Evolutionary conservation across 2,113 vertebrate genomes (phyloP).

Genomic region (Ctenodactylus gundi): DNA sequence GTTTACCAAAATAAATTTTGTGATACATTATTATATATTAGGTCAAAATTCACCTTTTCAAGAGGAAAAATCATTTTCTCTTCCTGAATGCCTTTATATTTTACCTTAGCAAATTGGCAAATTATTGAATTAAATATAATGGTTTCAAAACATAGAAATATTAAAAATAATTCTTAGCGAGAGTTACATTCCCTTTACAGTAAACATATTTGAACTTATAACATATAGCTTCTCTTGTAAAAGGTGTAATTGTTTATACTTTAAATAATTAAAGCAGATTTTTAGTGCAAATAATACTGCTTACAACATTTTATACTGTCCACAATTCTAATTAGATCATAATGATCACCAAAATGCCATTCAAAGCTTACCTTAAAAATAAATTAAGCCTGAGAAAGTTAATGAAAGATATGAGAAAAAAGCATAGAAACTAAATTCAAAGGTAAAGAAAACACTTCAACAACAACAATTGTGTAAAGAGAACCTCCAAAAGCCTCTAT

Average conservation of each 20-base stretch:
- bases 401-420: background rate
- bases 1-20: constrained; percentile 42
- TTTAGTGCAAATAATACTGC: background rate
- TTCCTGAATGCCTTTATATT: background rate
- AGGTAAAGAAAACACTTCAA: background rate
- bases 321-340: constrained; percentile 34
- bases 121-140: background rate
- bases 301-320: background rate
- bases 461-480: background rate
- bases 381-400: background rate
- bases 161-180: background rate
- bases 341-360: background rate
- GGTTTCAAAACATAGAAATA: constrained; percentile 24
- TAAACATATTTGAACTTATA: constrained; percentile 13
- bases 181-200: background rate
- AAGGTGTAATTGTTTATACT: background rate
- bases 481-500: background rate
- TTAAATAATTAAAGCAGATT: constrained; percentile 20
- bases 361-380: constrained; percentile 1
- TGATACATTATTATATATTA: constrained; percentile 25
- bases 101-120: constrained; percentile 18
- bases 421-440: background rate
- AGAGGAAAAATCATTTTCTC: background rate
- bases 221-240: background rate
- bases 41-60: background rate